Base-by-base conservation (phyloP, 2,888 invertebrate genomes). In the Tuberolachnus salignus region DNA sequence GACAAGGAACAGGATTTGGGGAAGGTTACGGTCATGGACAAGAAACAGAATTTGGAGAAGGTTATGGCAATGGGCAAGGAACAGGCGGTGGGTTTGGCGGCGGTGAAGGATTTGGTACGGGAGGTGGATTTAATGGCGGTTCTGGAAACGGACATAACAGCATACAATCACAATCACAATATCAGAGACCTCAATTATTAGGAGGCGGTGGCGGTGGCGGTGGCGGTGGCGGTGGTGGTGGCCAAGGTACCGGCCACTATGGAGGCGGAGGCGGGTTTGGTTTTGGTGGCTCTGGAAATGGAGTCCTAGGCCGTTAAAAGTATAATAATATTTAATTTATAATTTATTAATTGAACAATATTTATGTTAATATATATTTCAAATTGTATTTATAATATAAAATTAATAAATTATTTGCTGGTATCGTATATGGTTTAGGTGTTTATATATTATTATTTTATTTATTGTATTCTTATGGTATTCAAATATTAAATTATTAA, bases 11-110 rank as follows among this genome's bases (percentile, higher is more conserved):
- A n/a, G n/a, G n/a, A 34, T 69, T 42, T 23, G 73, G 73, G 34
- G 71, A 49, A 63, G 81, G 81, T 66, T 80, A 69, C 64, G 80
- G 81, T 69, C 51, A 53, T 34, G 64, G 14, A 55, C 23, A 3
- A 34, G 34, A 34, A 34, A 10, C 19, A 16, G 81, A 67, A 21
- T 57, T 26, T n/a, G 80, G 80, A 2, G 42, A 16, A 51, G 82
- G 81, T 9, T 49, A 19, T 14, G 80, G 64, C 19, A 55, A 46
- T 44, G 78, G 78, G 23, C 59, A 51, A 42, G 73, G 21, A 46
- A 51, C 55, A 8, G 69, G 51, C 19, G 72, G 59, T 46, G 80
- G 73, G 19, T 75, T 57, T 34, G 51, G 21, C 6, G 74, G 55
- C 14, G 53, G 55, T 8, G 67, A 63, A 21, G 73, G 49, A 10